Evolutionary conservation across 1,140 invertebrate genomes (phyloP).

Genomic region (Pseudomyrmex sp.): DNA sequence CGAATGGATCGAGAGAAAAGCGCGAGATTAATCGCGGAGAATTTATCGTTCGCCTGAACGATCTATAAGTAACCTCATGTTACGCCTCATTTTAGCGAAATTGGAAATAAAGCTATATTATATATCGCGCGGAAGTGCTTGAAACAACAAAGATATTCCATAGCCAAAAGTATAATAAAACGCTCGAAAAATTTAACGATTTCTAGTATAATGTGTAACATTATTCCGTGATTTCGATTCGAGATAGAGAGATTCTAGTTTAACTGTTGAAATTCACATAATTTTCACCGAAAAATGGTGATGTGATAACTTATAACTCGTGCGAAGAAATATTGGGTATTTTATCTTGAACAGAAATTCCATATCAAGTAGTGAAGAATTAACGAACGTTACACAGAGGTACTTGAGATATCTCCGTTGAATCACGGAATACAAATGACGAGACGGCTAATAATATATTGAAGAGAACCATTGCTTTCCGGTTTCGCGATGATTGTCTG

Average conservation of each 20-base stretch:
- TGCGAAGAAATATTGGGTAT: slow-evolving; percentile 14
- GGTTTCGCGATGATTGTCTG: neutral
- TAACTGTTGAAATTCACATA: neutral
- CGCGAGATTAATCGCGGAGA: slow-evolving; percentile 37
- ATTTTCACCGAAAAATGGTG: neutral
- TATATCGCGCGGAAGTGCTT: neutral
- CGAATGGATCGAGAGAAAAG: slow-evolving; percentile 26
- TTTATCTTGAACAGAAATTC: neutral
- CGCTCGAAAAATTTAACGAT: slow-evolving; percentile 38
- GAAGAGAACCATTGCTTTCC: slow-evolving; percentile 7
- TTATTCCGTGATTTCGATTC: neutral
- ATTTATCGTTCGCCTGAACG: slow-evolving; percentile 29
- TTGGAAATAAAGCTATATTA: slow-evolving; percentile 18
- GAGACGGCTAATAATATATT: slow-evolving; percentile 19
- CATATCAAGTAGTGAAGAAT: neutral
- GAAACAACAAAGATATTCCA: neutral
- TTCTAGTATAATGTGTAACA: slow-evolving; percentile 17
- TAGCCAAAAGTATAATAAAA: neutral
- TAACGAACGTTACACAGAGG: neutral
- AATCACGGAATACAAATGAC: slow-evolving; percentile 39
- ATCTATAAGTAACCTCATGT: slow-evolving; percentile 23
- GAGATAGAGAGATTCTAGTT: slow-evolving; percentile 1
- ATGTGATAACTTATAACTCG: neutral
- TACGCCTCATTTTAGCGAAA: slow-evolving; percentile 32
- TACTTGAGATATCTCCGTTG: neutral